Evolutionary conservation across 1,140 invertebrate species (phyloP), one percentile per base, ranked within the genome.

Genomic region (Zaprionus gabonicus): DNA sequence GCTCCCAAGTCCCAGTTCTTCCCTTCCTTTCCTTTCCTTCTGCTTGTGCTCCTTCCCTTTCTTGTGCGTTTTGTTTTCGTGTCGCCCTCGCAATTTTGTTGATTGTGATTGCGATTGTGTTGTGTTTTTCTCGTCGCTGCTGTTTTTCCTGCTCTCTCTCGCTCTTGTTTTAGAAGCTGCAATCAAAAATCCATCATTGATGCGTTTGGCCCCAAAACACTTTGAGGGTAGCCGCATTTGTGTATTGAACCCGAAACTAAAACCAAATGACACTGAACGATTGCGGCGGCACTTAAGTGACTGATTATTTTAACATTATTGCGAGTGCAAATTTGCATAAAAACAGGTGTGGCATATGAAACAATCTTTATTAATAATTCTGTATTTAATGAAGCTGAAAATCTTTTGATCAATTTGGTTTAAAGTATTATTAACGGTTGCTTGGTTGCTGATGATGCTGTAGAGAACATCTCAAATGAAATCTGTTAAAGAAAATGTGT

Each of bases 131-230:
- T 57, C 17, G n/a, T n/a, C 15, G n/a, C 15, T 57, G 53, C 9
- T 46, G 57, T 63, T 36, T 46, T 57, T 25, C 69, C 38, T 73
- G 68, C 65, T 23, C 12, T 34, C 60, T 28, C 20, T 72, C 28
- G 63, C 53, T 56, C 71, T 63, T 82, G 66, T 71, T 83, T 78
- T 56, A 62, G 71, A 78, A 81, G 72, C 76, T 87, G 83, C 76
- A 80, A 90, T 88, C 81, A 87, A 87, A 88, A 87, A 83, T 88
- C 78, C 85, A 81, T 88, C 71, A 78, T 66, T 63, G 77, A 46
- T 70, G 65, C 62, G 49, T 65, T 68, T 46, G 41, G 41, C 58
- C 36, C 17, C 17, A 13, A 59, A 63, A 63, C 53, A 44, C 49
- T 64, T 41, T 31, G 44, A 31, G 31, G 59, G 49, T 41, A 63